A percentile compares a stretch with the other conserved stretches of the same genome.
Evolutionary conservation across 2,888 invertebrate species (phyloP).

Genomic region (Seira ritae): DNA sequence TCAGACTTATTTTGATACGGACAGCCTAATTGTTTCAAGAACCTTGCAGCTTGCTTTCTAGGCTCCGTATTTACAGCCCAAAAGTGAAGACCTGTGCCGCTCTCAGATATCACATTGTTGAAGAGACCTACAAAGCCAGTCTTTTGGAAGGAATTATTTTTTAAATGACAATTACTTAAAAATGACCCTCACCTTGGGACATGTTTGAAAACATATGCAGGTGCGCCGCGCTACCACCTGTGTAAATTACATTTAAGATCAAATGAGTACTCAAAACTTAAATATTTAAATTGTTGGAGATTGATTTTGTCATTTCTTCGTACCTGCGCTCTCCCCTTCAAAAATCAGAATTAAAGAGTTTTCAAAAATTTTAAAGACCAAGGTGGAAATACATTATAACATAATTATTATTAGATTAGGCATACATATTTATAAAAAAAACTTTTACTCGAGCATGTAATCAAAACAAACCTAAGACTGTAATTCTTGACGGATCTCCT

Average conservation of each 20-base stretch:
- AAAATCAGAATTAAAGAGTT: too few relatives aligned
- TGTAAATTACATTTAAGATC: too few relatives aligned
- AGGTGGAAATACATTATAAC: too few relatives aligned
- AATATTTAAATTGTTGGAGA: too few relatives aligned
- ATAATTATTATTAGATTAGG: too few relatives aligned
- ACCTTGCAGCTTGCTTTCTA: constrained; percentile 53
- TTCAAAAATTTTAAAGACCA: too few relatives aligned
- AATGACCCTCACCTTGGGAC: constrained; percentile 43
- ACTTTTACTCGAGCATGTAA: too few relatives aligned
- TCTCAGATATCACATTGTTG: constrained; percentile 49
- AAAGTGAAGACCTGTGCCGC: constrained; percentile 54
- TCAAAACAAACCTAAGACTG: constrained; percentile 56
- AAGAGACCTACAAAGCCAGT: constrained; percentile 53
- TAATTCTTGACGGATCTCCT: constrained; percentile 63
- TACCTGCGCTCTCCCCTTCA: constrained; percentile 43
- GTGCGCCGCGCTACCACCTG: constrained; percentile 46
- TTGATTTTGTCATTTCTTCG: too few relatives aligned
- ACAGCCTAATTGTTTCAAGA: constrained; percentile 54
- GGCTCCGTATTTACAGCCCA: constrained; percentile 56
- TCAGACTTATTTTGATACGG: constrained; percentile 46
- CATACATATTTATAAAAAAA: too few relatives aligned
- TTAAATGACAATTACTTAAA: neutral
- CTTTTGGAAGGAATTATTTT: too few relatives aligned
- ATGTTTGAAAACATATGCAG: constrained; percentile 56
- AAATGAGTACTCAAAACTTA: too few relatives aligned